Evolutionary conservation across 2,888 invertebrate species (phyloP), one percentile per base, ranked within the genome.

Genomic region (Nephrotoma appendiculata): DNA sequence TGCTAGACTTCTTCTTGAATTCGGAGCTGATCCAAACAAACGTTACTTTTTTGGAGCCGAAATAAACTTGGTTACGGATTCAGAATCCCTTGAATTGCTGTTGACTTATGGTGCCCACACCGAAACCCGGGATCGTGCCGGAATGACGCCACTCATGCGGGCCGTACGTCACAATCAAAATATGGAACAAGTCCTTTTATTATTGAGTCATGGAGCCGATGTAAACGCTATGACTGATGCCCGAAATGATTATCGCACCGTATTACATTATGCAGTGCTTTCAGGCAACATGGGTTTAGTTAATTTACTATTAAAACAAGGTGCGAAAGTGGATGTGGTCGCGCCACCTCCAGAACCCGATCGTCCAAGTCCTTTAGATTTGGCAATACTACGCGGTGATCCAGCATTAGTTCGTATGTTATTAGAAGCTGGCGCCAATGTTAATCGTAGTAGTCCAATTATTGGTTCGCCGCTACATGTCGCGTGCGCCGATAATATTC

Each of bases 21-120:
- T 95, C 88, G 98, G 98, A 0, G 98, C 98, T 0, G 95, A 97
- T 91, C 96, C 97, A 5, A 97, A 98, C 92, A 96, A 97, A 89
- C 93, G 96, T n/a, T 97, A 97, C 91, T 97, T 98, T 92, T 96
- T 97, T 90, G 97, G 97, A 5, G 94, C 96, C 0, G 98, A 98
- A 92, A 96, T 98, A 89, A 98, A 97, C 91, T 93, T 97, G 89
- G 95, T 98, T 3, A 96, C 95, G 0, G 96, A 97, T 89, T 92
- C 96, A 86, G 95, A 96, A 88, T 97, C 96, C 89, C 90, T 98
- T 90, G 95, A 96, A 90, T 92, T 98, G 88, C 92, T 98, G 88
- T 93, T 98, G 87, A 95, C 94, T 19, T 96, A 96, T 90, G 98
- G 98, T 2, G 98, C 98, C 1, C 94, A 96, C 90, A 96, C 98